phyloP scores from a whole-genome alignment of 2,888 invertebrate species.

The Synanthedon vespiformis region DNA sequence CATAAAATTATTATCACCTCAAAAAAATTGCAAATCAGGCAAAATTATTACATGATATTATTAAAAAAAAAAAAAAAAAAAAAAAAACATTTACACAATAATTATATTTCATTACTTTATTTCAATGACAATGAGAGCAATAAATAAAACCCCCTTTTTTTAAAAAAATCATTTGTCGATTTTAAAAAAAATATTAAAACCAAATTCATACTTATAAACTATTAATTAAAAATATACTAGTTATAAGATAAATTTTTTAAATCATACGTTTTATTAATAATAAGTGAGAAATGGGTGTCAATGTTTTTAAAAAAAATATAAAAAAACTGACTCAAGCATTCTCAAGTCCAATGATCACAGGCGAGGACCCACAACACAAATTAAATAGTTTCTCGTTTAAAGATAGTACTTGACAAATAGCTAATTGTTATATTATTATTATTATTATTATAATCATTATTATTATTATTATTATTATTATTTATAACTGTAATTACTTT shows the following conservation, averaged over 20 bases:
- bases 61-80: no score
- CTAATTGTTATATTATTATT: no score
- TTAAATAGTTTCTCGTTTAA: conserved; percentile 11
- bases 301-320: background rate
- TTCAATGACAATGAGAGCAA: no score
- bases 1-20: no score
- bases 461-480: background rate
- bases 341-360: background rate
- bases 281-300: background rate
- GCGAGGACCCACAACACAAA: background rate
- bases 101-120: no score
- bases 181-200: background rate
- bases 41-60: no score
- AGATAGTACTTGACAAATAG: conserved; percentile 10
- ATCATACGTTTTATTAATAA: background rate
- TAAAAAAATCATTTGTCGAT: no score
- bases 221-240: background rate
- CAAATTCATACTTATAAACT: background rate
- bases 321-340: background rate
- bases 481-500: no score
- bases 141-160: no score
- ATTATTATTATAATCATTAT: background rate
- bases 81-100: no score
- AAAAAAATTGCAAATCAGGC: no score
- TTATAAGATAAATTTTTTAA: background rate